Conservation (phyloP, 2,113 vertebrate genomes). For the Parus major region DNA sequence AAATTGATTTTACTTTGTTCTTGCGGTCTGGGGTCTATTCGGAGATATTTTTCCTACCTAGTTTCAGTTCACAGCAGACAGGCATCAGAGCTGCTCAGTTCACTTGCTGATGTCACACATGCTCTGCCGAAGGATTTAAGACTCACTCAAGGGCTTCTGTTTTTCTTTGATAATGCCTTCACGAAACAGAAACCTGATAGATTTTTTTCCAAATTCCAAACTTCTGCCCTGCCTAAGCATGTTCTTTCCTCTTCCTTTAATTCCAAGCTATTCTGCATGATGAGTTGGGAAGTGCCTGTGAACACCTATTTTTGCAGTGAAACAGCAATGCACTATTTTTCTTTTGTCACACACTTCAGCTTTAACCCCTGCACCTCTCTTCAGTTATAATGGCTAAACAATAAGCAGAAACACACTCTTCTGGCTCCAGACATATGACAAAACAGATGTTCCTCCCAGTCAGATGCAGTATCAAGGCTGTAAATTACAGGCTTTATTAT, state of each 20-base stretch:
- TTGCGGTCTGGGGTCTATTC: not conserved
- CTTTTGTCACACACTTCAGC: not conserved
- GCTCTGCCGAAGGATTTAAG: conserved; percentile 22
- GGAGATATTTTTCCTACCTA: conserved; percentile 26
- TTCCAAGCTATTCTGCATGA: not conserved
- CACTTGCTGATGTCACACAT: conserved; percentile 34
- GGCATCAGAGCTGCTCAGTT: conserved; percentile 17
- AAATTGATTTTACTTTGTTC: not conserved
- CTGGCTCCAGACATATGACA: not conserved
- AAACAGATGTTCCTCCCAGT: conserved; percentile 11
- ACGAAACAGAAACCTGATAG: not conserved
- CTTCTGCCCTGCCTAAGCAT: not conserved
- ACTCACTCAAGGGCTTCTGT: not conserved
- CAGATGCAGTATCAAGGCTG: not conserved
- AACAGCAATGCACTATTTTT: not conserved
- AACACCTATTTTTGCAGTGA: not conserved
- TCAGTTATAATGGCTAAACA: not conserved
- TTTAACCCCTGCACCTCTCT: conserved; percentile 41
- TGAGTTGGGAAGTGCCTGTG: not conserved
- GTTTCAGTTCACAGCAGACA: not conserved
- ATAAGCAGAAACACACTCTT: not conserved
- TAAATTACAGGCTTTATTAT: not conserved
- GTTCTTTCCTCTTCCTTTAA: not conserved
- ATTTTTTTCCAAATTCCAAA: not conserved
- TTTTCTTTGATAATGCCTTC: conserved; percentile 3